Base-by-base conservation (phyloP, 2,888 invertebrate genomes). In the Acleris literana region DNA sequence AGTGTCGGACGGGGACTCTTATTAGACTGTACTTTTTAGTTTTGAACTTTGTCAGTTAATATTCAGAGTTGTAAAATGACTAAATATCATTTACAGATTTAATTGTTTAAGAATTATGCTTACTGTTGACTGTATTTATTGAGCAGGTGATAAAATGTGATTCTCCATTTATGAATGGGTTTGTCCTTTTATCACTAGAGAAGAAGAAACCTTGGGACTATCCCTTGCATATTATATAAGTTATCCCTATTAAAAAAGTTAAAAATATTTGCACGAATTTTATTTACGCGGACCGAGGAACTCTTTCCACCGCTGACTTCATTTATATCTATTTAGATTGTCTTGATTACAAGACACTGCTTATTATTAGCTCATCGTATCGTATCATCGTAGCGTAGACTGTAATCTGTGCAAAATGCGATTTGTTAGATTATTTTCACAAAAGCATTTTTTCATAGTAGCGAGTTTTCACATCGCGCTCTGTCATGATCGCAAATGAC, bases 101-200 rank as follows among this genome's bases (percentile, higher is more conserved):
- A 87, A 87, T 88, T 90, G 90, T 91, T 91, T 92, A 90, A 92
- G 86, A 76, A 90, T 90, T 91, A 91, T 92, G 92, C 92, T 92
- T 92, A 92, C 87, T 90, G 91, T 91, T 91, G 91, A 92, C 90
- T 89, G 91, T 92, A 92, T 92, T 92, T 92, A 92, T 92, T 92
- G 89, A 91, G 86, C 88, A 82, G 88, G 89, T 90, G 90, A 90
- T 91, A 88, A 87, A 86, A 87, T 88, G 90, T 88, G 92, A 89
- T 89, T 83, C 83, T 84, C 89, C 90, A 85, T 88, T 88, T 83
- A 81, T 85, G 86, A 86, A 87, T 87, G 90, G 87, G 86, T 83
- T 85, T 81, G 84, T 87, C 88, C 84, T 87, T 91, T 89, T 90
- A 88, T 90, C 91, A 88, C 90, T 90, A 88, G 87, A 89, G 82